A percentile compares a stretch with the other conserved stretches of the same genome.
Conservation (phyloP, 2,888 invertebrate species). For the Hydrotaea cyrtoneurina region DNA sequence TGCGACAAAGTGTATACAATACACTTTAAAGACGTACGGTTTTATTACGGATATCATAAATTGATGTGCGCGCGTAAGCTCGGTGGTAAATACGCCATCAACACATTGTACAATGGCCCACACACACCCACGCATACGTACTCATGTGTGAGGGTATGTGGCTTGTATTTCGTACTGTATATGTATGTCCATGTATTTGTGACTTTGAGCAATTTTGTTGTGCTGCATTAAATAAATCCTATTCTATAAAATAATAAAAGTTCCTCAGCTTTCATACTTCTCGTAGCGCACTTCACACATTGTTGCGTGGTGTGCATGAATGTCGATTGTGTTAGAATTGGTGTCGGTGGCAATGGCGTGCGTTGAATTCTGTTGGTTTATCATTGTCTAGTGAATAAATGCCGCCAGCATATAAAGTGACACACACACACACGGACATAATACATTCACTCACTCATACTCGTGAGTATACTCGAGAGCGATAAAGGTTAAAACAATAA, state of each 20-base stretch:
- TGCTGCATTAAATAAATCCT: slow-evolving; percentile 24
- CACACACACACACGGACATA: slow-evolving; percentile 20
- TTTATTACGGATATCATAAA: slow-evolving; percentile 62
- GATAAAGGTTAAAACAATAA: slow-evolving; percentile 43
- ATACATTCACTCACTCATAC: background rate
- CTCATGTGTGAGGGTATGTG: background rate
- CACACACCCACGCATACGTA: background rate
- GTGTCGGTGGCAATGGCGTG: slow-evolving; percentile 25
- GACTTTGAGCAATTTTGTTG: slow-evolving; percentile 39
- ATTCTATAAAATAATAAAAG: slow-evolving; percentile 28
- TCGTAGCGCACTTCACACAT: slow-evolving; percentile 19
- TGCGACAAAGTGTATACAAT: slow-evolving; percentile 33
- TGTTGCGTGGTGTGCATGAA: slow-evolving; percentile 20
- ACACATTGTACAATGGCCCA: slow-evolving; percentile 29
- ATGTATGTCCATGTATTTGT: slow-evolving; percentile 28
- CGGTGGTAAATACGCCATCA: slow-evolving; percentile 38
- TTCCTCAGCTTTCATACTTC: slow-evolving; percentile 17
- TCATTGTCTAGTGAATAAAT: slow-evolving; percentile 55
- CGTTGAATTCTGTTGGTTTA: slow-evolving; percentile 40
- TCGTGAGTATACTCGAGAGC: background rate
- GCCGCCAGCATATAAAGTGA: slow-evolving; percentile 45
- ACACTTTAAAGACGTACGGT: slow-evolving; percentile 41
- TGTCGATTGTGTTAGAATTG: slow-evolving; percentile 10
- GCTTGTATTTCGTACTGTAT: too few species aligned
- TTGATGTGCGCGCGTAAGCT: slow-evolving; percentile 44